phyloP scores from a whole-genome alignment of 1,140 invertebrate genomes.

The Drosophila pandora region DNA sequence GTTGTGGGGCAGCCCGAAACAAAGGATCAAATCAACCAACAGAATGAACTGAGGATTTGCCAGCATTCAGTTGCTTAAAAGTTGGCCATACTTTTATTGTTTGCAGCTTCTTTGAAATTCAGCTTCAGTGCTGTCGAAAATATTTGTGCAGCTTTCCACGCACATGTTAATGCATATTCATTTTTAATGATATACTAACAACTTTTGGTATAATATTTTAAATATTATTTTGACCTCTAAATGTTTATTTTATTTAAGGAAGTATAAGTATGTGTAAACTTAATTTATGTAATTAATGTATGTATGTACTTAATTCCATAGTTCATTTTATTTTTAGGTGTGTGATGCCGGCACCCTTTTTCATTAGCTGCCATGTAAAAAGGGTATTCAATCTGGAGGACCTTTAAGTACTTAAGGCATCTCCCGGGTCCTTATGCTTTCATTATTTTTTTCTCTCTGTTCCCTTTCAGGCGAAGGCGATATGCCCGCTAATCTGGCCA shows the following conservation, averaged over 20 bases:
- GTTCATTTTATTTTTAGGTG: background rate
- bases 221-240: too few relatives aligned
- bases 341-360: background rate
- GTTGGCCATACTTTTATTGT: conserved; percentile 52
- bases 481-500: conserved; percentile 77
- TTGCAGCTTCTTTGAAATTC: conserved; percentile 20
- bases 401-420: conserved; percentile 11
- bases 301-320: too few relatives aligned
- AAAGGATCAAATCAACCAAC: conserved; percentile 29
- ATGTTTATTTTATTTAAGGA: too few relatives aligned
- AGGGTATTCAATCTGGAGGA: conserved; percentile 51
- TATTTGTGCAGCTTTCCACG: conserved; percentile 10
- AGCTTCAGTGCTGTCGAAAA: conserved; percentile 19
- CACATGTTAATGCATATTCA: background rate
- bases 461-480: conserved; percentile 57
- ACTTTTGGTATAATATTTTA: background rate
- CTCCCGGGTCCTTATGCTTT: conserved; percentile 40
- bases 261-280: too few relatives aligned
- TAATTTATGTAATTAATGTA: too few relatives aligned
- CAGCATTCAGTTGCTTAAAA: conserved; percentile 51
- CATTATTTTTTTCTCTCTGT: conserved; percentile 43
- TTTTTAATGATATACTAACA: background rate
- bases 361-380: background rate
- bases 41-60: conserved; percentile 39
- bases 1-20: conserved; percentile 25